Percentiles rank a stretch among this genome's conserved stretches.
phyloP scores from a whole-genome alignment of 2,888 invertebrate genomes.

The Megalurothrips usitatus region DNA sequence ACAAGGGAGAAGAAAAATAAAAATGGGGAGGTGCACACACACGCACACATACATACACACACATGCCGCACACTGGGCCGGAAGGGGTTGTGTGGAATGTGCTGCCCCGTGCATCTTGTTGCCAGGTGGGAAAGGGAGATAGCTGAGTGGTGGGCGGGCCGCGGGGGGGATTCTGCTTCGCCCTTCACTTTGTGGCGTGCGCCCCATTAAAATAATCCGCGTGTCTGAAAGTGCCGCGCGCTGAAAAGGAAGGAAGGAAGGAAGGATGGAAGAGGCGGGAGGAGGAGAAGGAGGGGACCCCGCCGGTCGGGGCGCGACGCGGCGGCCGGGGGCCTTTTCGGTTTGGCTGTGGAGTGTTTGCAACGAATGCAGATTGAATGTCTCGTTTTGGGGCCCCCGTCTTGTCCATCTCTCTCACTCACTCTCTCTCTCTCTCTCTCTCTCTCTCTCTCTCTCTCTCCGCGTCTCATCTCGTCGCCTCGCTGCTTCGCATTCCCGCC shows the following conservation, averaged over 20 bases:
- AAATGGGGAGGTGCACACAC: background rate
- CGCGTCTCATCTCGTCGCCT: background rate
- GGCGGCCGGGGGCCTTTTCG: background rate
- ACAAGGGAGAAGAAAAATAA: background rate
- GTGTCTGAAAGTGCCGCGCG: constrained; percentile 6
- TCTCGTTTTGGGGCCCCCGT: background rate
- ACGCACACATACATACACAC: no score
- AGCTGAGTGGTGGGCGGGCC: background rate
- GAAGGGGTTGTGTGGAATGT: background rate
- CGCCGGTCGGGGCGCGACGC: background rate
- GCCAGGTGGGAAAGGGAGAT: background rate
- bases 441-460: background rate
- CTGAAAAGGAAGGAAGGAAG: background rate
- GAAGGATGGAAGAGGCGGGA: no score
- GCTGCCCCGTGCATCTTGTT: background rate
- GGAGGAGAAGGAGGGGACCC: background rate
- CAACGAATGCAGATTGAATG: constrained; percentile 26
- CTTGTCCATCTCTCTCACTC: background rate
- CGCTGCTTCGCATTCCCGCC: background rate
- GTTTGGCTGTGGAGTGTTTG: background rate
- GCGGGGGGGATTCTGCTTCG: background rate
- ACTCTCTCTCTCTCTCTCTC: background rate
- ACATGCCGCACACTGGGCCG: no score
- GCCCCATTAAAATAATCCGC: constrained; percentile 26
- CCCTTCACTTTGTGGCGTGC: constrained; percentile 18